A percentile compares a stretch with the other conserved stretches of the same genome.
phyloP scores from a whole-genome alignment of 92 coral and sea anemone genomes.

The Hydrozoanthus gracilis region DNA sequence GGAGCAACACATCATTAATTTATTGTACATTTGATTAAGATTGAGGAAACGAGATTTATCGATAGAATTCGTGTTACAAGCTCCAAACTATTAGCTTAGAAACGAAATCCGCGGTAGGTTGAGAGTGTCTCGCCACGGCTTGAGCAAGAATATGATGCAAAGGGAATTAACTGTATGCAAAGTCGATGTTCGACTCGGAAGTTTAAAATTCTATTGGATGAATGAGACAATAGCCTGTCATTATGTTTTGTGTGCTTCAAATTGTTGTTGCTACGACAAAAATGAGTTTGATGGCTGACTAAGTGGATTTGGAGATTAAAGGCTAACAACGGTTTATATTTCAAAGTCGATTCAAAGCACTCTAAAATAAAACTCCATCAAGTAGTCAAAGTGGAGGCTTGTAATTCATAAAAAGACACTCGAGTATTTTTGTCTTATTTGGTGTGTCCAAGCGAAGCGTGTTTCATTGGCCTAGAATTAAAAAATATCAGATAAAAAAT shows the following conservation, averaged over 20 bases:
- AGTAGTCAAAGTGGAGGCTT: too few species aligned
- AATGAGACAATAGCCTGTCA: slow-evolving; percentile 13
- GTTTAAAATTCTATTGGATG: slow-evolving; percentile 14
- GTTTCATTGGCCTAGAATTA: slow-evolving; percentile 8
- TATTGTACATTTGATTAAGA: background rate
- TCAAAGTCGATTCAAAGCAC: background rate
- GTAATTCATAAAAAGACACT: too few species aligned
- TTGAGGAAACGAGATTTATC: background rate
- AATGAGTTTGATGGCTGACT: slow-evolving; percentile 18
- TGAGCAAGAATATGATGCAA: background rate
- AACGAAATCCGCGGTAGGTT: background rate
- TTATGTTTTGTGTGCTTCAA: background rate
- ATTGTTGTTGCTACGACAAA: slow-evolving; percentile 38
- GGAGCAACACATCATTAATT: background rate
- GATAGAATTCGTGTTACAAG: background rate
- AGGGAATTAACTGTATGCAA: background rate
- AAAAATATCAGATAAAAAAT: background rate
- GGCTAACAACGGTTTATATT: background rate
- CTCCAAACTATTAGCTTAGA: background rate
- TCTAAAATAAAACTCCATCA: background rate
- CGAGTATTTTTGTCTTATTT: too few species aligned
- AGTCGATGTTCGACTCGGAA: background rate
- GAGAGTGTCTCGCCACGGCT: too few species aligned
- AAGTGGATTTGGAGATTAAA: slow-evolving; percentile 30
- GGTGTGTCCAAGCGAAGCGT: background rate